These are phyloP conservation scores for Luscinia megarhynchos DNA, from an alignment of 2,797 vertebrate genomes.

Conservation along the genomic window DNA sequence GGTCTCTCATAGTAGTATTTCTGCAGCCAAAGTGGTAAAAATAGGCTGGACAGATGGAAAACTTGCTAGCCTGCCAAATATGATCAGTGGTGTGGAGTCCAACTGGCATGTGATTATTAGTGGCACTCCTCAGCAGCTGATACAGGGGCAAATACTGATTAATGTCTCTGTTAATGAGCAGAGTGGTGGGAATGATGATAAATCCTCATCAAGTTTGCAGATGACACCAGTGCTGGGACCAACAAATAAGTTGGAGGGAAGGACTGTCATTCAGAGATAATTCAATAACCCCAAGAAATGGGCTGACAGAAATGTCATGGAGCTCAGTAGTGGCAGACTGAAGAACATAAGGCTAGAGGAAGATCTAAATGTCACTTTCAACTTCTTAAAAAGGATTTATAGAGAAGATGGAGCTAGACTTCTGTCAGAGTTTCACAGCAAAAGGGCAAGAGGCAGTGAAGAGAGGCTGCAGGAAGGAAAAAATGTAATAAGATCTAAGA, in stretches of 20 bases:
- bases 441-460: conserved; percentile 40
- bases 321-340: background rate
- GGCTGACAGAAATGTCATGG: conserved; percentile 29
- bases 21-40: background rate
- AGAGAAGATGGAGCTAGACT: conserved; percentile 14
- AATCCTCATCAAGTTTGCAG: background rate
- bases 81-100: background rate
- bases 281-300: conserved; percentile 16
- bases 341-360: conserved; percentile 28
- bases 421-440: conserved; percentile 26
- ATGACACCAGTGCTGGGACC: background rate
- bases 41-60: conserved; percentile 9
- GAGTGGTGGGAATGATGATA: conserved; percentile 8
- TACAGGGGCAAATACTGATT: conserved; percentile 13
- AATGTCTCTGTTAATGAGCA: conserved; percentile 35
- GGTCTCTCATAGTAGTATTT: background rate
- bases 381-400: conserved; percentile 49
- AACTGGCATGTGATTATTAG: background rate
- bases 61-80: background rate
- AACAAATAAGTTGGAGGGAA: background rate
- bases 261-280: background rate
- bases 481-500: background rate
- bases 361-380: conserved; percentile 53
- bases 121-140: conserved; percentile 9
- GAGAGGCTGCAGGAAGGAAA: background rate